Percentiles rank a stretch among this genome's conserved stretches.
phyloP scores from a whole-genome alignment of 2,797 vertebrate species.

The Hippocampus kuda region DNA sequence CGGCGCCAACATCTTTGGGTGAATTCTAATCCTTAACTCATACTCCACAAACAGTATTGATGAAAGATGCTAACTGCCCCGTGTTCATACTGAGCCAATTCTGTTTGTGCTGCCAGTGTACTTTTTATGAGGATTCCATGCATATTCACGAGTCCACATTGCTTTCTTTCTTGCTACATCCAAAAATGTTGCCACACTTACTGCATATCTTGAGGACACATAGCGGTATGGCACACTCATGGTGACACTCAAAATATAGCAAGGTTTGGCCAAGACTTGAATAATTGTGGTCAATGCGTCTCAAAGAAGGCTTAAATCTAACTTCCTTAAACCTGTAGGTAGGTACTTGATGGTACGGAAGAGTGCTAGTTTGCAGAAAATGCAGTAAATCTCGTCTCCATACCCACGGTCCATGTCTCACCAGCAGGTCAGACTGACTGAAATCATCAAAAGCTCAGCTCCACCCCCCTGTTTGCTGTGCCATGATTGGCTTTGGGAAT shows the following conservation, averaged over 20 bases:
- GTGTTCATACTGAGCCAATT: no score
- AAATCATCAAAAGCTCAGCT: conserved; percentile 45
- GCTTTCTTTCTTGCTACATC: no score
- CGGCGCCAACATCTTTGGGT: no score
- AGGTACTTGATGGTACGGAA: not conserved
- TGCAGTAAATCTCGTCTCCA: conserved; percentile 15
- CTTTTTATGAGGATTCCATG: no score
- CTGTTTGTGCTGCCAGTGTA: no score
- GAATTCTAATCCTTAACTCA: no score
- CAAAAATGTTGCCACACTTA: no score
- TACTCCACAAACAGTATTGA: no score
- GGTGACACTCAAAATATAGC: not conserved
- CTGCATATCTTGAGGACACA: no score
- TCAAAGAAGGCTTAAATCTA: not conserved
- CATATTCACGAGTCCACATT: no score
- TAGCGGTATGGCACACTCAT: no score
- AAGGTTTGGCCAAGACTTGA: not conserved
- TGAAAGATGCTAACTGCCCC: no score
- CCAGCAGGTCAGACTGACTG: conserved; percentile 42
- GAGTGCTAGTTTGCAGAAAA: not conserved
- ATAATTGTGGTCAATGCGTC: not conserved
- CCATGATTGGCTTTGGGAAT: conserved; percentile 59
- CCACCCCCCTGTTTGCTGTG: conserved; percentile 51
- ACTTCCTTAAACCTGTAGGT: not conserved
- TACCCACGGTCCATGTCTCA: conserved; percentile 39